Evolutionary conservation across 2,113 vertebrate genomes (phyloP).

Genomic region (Nibea albiflora): DNA sequence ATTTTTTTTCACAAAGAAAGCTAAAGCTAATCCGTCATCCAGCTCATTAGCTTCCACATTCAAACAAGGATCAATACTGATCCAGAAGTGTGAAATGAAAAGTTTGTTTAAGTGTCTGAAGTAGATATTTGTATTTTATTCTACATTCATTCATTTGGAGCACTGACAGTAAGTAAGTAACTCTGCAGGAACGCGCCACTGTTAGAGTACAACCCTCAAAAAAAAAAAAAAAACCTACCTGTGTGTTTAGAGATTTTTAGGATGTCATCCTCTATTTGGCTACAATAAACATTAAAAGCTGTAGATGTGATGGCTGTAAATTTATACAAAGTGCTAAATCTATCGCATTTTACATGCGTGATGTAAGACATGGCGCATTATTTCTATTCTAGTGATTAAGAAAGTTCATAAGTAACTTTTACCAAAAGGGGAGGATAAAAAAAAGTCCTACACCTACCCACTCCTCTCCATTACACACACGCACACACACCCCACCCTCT

Average conservation of each 20-base stretch:
- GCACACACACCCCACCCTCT: slow-evolving; percentile 33
- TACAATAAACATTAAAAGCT: too few species aligned
- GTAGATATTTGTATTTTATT: neutral
- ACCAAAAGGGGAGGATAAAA: neutral
- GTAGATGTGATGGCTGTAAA: neutral
- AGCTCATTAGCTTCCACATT: slow-evolving; percentile 11
- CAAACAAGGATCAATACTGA: neutral
- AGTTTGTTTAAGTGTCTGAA: neutral
- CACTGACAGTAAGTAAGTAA: neutral
- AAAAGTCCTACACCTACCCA: neutral
- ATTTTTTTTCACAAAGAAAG: slow-evolving; percentile 14
- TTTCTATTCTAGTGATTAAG: neutral
- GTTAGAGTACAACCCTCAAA: neutral
- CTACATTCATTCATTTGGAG: neutral
- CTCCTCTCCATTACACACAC: neutral
- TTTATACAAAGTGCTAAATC: too few species aligned
- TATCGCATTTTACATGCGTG: neutral
- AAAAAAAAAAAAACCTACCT: neutral
- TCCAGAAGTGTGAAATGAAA: neutral
- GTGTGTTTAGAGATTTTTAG: neutral
- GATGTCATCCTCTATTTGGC: neutral
- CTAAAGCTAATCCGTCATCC: slow-evolving; percentile 6
- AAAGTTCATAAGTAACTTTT: slow-evolving; percentile 27
- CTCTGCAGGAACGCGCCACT: neutral
- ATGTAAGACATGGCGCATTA: neutral